Evolutionary conservation across 2,797 vertebrate genomes (phyloP), one percentile per base, ranked within the genome.

Genomic region (Todus mexicanus): DNA sequence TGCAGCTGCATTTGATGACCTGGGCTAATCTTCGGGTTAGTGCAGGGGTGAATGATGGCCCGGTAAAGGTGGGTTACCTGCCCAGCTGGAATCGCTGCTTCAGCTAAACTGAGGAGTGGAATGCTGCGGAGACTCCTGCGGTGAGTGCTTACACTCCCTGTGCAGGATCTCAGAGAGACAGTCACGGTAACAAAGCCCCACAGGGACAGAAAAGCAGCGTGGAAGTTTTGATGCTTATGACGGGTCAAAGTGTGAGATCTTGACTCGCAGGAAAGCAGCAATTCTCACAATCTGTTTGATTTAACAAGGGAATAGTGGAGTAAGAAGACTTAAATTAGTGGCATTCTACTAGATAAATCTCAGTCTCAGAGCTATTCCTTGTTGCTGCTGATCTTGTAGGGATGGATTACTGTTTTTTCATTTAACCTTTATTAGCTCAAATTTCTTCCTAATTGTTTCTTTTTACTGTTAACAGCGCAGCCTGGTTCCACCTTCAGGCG

Each of bases 401-500:
- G 23, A 20, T 5, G 3, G 17, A 27, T 50, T 50, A 19, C 17
- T 14, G 3, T 23, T 54, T 17, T 26, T 70, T 40, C 38, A 69
- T 4, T 23, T 33, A 74, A 64, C 29, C 64, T 86, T 79, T 21
- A 56, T 77, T 71, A 33, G 40, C 61, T 74, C 31, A 20, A 18
- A 1, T 89, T 72, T 60, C 29, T 64, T 33, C 69, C 45, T 70
- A 29, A 9, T 33, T 29, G 3, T 81, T 27, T 54, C 40, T 64
- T 64, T 93, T 51, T 42, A 1, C 51, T 21, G 2, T 68, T 40
- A 17, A 35, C 97, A 99, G 99, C 0, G 97, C 97, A 9, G 97
- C 97, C 2, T 45, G 98, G 82, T 98, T 97, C 85, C 98, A 96
- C 85, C 97, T 99, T 54, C 97, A 89, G 95, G 97, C 97, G 12